phyloP scores from a whole-genome alignment of 2,888 invertebrate species.

The Eristalinus sepulchralis region DNA sequence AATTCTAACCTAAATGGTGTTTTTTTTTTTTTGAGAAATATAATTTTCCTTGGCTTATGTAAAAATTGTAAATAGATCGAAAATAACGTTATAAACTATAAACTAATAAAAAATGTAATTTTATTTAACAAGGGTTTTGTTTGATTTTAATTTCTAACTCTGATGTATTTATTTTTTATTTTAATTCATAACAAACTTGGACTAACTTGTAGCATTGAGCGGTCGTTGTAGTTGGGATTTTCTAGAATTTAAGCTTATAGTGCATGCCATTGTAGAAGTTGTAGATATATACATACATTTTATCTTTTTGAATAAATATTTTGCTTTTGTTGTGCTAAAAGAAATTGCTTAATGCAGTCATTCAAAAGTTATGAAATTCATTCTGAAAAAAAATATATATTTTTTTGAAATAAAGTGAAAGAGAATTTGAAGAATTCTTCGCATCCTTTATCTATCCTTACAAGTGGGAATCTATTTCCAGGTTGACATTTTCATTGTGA shows the following conservation, averaged over 20 bases:
- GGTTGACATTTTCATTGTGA: no score
- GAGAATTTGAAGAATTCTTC: no score
- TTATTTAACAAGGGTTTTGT: slow-evolving; percentile 26
- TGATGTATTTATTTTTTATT: slow-evolving; percentile 14
- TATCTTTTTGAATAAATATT: not conserved
- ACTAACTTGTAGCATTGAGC: slow-evolving; percentile 10
- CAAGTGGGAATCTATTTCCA: no score
- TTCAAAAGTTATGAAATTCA: no score
- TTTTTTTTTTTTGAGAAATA: not conserved
- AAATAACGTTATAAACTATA: not conserved
- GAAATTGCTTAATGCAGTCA: no score
- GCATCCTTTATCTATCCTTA: no score
- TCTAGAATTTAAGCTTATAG: not conserved
- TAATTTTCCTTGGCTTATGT: slow-evolving; percentile 30
- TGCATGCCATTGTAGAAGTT: slow-evolving; percentile 2
- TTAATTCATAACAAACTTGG: not conserved
- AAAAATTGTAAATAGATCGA: slow-evolving; percentile 28
- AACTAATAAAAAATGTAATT: slow-evolving; percentile 23
- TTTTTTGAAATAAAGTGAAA: no score
- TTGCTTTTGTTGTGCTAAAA: not conserved
- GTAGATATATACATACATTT: not conserved
- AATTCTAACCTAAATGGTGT: slow-evolving; percentile 21
- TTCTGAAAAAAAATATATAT: no score
- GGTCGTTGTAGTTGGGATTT: slow-evolving; percentile 14
- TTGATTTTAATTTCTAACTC: slow-evolving; percentile 52